phyloP scores from a whole-genome alignment of 1,140 invertebrate species.

The Odontomachus brunneus region DNA sequence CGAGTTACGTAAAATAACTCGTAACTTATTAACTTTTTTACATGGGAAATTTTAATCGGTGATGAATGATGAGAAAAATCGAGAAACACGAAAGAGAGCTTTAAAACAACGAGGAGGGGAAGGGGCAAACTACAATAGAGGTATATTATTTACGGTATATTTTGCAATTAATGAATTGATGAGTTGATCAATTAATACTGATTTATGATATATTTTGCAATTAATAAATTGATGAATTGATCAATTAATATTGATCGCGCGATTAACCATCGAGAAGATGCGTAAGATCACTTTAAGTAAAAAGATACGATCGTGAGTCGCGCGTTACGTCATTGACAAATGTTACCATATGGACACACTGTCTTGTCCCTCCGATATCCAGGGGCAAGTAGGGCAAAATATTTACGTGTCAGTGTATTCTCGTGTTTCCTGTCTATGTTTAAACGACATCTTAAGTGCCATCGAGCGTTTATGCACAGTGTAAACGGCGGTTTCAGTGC shows the following conservation, averaged over 20 bases:
- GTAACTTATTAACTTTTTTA: too few species aligned
- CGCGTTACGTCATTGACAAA: constrained; percentile 79
- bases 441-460: constrained; percentile 85
- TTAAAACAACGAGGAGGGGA: too few species aligned
- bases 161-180: too few species aligned
- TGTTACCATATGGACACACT: constrained; percentile 77
- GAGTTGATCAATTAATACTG: background rate
- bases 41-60: too few species aligned
- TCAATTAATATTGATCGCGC: background rate
- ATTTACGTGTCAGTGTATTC: constrained; percentile 82
- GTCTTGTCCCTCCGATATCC: constrained; percentile 75
- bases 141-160: too few species aligned
- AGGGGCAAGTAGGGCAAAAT: constrained; percentile 81
- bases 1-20: too few species aligned
- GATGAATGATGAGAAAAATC: too few species aligned
- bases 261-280: background rate
- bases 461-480: constrained; percentile 77
- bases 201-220: too few species aligned
- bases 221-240: too few species aligned
- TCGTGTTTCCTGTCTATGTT: constrained; percentile 84
- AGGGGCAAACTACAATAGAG: too few species aligned
- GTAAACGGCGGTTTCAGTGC: constrained; percentile 79
- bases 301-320: background rate
- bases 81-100: too few species aligned
- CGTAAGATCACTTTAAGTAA: background rate